Evolutionary conservation across 2,888 invertebrate species (phyloP).

Genomic region (Drosophila merina): DNA sequence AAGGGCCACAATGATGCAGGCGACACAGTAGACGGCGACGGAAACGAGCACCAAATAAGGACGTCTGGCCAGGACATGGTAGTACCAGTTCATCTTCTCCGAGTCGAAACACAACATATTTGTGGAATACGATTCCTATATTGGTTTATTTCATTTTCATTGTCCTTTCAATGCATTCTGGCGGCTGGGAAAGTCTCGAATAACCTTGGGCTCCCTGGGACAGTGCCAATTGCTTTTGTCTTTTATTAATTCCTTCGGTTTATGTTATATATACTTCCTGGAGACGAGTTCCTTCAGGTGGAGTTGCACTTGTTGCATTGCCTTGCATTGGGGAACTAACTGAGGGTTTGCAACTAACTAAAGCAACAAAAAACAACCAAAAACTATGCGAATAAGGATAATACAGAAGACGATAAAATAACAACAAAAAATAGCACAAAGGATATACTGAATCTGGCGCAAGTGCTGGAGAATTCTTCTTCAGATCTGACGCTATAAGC

Average conservation of each 20-base stretch:
- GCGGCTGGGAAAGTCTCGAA: conserved; percentile 31
- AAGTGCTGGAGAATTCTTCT: conserved; percentile 8
- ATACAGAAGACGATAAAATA: conserved; percentile 29
- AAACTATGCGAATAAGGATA: conserved; percentile 42
- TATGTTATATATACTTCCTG: conserved; percentile 68
- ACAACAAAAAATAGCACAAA: conserved; percentile 43
- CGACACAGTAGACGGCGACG: conserved; percentile 87
- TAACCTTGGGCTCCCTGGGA: conserved; percentile 60
- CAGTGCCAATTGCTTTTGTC: conserved; percentile 49
- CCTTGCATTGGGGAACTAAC: conserved; percentile 13
- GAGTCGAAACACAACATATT: conserved; percentile 71
- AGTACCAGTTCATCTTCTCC: conserved; percentile 86
- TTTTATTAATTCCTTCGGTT: conserved; percentile 47
- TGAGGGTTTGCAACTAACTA: conserved; percentile 28
- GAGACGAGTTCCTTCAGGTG: conserved; percentile 7
- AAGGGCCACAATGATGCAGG: conserved; percentile 88
- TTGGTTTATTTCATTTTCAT: conserved; percentile 24
- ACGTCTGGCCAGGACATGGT: conserved; percentile 88
- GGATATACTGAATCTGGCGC: conserved; percentile 23
- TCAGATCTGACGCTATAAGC: background rate
- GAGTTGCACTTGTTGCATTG: conserved; percentile 27
- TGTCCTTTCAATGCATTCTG: conserved; percentile 5
- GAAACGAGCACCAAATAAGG: conserved; percentile 88
- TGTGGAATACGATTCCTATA: background rate
- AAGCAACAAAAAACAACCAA: conserved; percentile 38